These are phyloP conservation scores for Stegostoma tigrinum DNA, from an alignment of 2,113 vertebrate species.

Conservation along the genomic window DNA sequence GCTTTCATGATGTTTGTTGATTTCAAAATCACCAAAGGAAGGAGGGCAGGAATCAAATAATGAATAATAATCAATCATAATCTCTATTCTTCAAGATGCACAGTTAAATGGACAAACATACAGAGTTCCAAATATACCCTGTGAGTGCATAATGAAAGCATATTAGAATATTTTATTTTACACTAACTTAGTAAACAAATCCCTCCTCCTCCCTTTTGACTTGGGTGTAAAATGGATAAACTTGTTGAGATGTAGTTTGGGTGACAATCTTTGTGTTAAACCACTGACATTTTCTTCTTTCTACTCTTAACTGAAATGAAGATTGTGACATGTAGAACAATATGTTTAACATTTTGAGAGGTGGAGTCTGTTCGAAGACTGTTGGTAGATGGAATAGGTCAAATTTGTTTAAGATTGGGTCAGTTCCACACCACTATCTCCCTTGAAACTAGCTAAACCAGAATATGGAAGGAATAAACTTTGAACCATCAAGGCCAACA, in stretches of 20 bases:
- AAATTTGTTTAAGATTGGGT: too few relatives aligned
- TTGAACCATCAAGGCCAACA: too few relatives aligned
- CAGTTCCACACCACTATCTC: not conserved
- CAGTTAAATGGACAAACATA: not conserved
- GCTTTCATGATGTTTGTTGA: not conserved
- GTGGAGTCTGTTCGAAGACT: too few relatives aligned
- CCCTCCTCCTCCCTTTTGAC: not conserved
- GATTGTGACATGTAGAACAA: not conserved
- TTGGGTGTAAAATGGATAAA: not conserved
- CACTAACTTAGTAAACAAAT: not conserved
- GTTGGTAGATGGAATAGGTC: too few relatives aligned
- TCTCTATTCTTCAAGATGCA: constrained; percentile 1
- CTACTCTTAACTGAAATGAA: not conserved
- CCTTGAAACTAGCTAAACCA: not conserved
- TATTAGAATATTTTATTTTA: not conserved
- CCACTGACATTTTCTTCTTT: not conserved
- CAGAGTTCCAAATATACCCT: not conserved
- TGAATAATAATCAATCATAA: constrained; percentile 17
- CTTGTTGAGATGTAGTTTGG: not conserved
- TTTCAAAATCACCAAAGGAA: not conserved
- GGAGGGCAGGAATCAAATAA: not conserved
- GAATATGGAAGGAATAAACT: not conserved
- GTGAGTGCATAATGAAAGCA: not conserved
- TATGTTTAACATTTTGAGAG: too few relatives aligned
- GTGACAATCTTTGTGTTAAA: not conserved